These are phyloP conservation scores for Acanthoscelides obtectus DNA, from an alignment of 2,888 invertebrate genomes.

Conservation along the genomic window DNA sequence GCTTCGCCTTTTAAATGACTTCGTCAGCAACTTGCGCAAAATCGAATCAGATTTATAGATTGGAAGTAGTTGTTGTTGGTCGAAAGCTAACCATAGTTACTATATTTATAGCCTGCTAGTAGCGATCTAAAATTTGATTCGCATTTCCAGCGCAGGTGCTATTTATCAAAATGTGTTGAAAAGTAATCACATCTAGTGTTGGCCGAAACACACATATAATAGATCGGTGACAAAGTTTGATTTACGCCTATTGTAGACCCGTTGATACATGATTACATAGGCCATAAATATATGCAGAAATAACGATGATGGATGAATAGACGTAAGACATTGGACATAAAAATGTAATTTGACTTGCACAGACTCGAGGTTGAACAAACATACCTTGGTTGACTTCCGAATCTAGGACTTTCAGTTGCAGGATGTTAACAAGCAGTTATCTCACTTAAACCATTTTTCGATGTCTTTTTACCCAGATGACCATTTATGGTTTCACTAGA, in stretches of 20 bases:
- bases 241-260: not conserved
- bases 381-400: too few species aligned
- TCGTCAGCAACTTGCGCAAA: not conserved
- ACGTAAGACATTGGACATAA: too few species aligned
- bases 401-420: too few species aligned
- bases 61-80: not conserved
- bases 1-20: slow-evolving; percentile 4
- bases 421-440: too few species aligned
- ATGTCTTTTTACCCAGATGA: too few species aligned
- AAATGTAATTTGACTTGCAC: too few species aligned
- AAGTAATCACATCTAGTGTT: not conserved
- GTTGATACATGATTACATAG: too few species aligned
- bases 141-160: not conserved
- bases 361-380: too few species aligned
- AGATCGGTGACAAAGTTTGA: not conserved
- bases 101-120: not conserved
- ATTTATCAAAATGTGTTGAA: not conserved
- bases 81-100: not conserved
- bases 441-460: too few species aligned
- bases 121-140: not conserved
- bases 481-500: too few species aligned
- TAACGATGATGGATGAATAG: not conserved
- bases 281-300: too few species aligned
- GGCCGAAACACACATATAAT: not conserved
- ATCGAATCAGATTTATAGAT: not conserved